Evolutionary conservation across 2,888 invertebrate genomes (phyloP).

Genomic region (Flexamia atlantica): DNA sequence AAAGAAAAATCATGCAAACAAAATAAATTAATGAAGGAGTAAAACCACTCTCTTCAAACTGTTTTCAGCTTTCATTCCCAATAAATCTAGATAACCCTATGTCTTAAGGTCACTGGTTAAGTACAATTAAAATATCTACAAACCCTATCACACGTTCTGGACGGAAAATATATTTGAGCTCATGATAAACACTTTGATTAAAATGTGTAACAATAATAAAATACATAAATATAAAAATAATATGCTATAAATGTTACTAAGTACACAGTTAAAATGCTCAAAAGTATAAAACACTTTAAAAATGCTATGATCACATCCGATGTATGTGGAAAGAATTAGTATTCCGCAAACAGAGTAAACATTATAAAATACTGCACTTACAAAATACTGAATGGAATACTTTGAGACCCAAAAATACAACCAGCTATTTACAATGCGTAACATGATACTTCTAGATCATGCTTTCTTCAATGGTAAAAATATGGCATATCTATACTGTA

Average conservation of each 20-base stretch:
- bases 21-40: background rate
- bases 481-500: background rate
- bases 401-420: conserved; percentile 1
- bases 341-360: background rate
- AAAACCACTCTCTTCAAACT: background rate
- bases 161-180: conserved; percentile 31
- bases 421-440: conserved; percentile 1
- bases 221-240: conserved; percentile 6
- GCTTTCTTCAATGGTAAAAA: background rate
- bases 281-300: background rate
- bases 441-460: background rate
- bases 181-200: background rate
- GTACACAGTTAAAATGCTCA: conserved; percentile 19
- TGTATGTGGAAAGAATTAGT: background rate
- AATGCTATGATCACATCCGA: conserved; percentile 1
- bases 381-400: background rate
- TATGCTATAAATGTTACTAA: background rate
- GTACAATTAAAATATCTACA: background rate
- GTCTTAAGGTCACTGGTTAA: conserved; percentile 46
- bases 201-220: conserved; percentile 30
- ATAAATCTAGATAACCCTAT: background rate
- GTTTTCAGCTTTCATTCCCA: background rate
- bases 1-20: background rate
- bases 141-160: background rate
- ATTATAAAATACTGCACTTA: conserved; percentile 19